Base-by-base conservation (phyloP, 2,888 invertebrate species). In the Mactromeris polynyma region DNA sequence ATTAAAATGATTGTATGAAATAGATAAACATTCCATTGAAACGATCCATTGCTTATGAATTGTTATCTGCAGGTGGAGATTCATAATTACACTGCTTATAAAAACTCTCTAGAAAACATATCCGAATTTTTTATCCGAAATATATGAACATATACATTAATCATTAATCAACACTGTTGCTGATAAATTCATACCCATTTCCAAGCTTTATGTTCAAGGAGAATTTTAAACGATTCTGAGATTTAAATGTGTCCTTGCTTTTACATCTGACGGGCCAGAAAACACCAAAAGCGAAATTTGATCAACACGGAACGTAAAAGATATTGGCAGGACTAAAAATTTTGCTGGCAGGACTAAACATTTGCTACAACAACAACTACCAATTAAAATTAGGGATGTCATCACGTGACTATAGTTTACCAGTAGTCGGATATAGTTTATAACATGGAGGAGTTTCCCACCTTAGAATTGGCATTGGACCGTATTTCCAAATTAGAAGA, bases 401-500 rank as follows among this genome's bases (percentile, higher is more conserved):
- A 86, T 92, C 69, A 89, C 87, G n/a, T n/a, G n/a, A n/a, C n/a
- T n/a, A n/a, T n/a, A n/a, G n/a, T n/a, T n/a, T n/a, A n/a, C n/a
- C n/a, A n/a, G n/a, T n/a, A n/a, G n/a, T n/a, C n/a, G n/a, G n/a
- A n/a, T n/a, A n/a, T n/a, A n/a, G n/a, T n/a, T n/a, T n/a, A n/a
- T 38, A 86, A 91, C 69, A 84, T 88, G 81, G 93, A 91, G 11
- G 93, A 93, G 9, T 92, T 93, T 33, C 92, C 93, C 14, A 89
- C 91, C 11, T 93, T 92, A 89, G 93, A 95, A 51, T 96, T 95
- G 81, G 94, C 96, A 51, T n/a, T n/a, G n/a, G n/a, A n/a, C n/a
- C n/a, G n/a, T n/a, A n/a, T n/a, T n/a, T n/a, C n/a, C n/a, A n/a
- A n/a, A n/a, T n/a, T n/a, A n/a, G n/a, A n/a, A n/a, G n/a, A n/a